Evolutionary conservation across 2,113 vertebrate species (phyloP), one percentile per base, ranked within the genome.

Genomic region (Acinonyx jubatus): DNA sequence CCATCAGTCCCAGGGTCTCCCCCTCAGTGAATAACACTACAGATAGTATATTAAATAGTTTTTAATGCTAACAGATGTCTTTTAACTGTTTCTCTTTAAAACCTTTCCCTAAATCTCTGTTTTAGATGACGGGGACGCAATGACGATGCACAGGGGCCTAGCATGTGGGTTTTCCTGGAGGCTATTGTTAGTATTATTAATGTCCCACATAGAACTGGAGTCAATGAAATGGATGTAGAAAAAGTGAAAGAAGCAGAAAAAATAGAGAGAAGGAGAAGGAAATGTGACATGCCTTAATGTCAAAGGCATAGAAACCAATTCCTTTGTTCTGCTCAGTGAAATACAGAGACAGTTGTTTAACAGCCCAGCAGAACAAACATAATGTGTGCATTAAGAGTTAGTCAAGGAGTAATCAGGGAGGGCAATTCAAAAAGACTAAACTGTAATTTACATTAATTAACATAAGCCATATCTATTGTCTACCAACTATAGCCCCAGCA

Each of bases 351-450:
- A 11, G 31, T 13, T 50, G 52, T 45, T 41, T 79, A 38, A 31
- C 15, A 52, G 29, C 48, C 38, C 29, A 5, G 0, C 25, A 41
- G 25, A 50, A 74, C 36, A 29, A 96, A 63, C 25, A 19, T 21
- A 29, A 9, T 1, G 14, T 1, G 16, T 16, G 8, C 10, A 11
- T 3, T 5, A 8, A 21, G 31, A 50, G 6, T 9, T 4, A 33
- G 29, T 21, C 6, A 5, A 55, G 19, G 1, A 10, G 8, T 9
- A 41, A 14, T 21, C 21, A 65, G 65, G 27, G 9, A 93, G 8
- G 11, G 7, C 19, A n/a, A 52, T 25, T 23, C 84, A 41, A 9
- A 27, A 92, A 69, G 38, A 63, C n/a, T 4, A 41, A 36, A 14
- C 5, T 55, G 78, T 48, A 19, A 69, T 13, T 69, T 69, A 16